Evolutionary conservation across 2,797 vertebrate genomes (phyloP).

Genomic region (Chiloscyllium punctatum): DNA sequence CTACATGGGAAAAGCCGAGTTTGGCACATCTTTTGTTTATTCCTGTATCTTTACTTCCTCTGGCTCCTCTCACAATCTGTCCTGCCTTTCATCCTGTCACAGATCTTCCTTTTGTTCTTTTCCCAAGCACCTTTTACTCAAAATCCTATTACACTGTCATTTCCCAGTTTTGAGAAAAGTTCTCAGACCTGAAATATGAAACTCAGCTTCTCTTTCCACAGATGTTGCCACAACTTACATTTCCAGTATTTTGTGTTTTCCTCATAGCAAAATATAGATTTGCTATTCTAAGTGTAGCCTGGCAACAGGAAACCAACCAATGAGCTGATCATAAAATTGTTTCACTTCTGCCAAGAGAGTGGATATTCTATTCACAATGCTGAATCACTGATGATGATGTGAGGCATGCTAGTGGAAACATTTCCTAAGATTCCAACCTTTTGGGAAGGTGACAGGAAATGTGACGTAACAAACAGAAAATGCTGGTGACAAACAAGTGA

Average conservation of each 20-base stretch:
- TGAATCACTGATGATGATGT: neutral
- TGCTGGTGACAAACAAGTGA: neutral
- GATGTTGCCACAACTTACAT: too few species aligned
- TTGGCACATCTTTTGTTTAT: too few species aligned
- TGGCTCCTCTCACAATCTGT: too few species aligned
- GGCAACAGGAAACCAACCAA: neutral
- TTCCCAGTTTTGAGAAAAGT: too few species aligned
- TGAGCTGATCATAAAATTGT: neutral
- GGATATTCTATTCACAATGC: neutral
- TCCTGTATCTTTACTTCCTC: too few species aligned
- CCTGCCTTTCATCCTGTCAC: too few species aligned
- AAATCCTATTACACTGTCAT: too few species aligned
- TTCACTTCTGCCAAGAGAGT: neutral
- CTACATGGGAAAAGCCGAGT: neutral
- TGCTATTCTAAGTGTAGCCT: neutral
- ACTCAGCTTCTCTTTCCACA: too few species aligned
- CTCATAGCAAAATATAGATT: neutral
- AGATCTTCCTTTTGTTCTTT: too few species aligned
- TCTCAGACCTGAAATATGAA: too few species aligned
- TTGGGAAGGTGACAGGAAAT: neutral
- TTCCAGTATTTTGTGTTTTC: too few species aligned
- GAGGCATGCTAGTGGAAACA: neutral
- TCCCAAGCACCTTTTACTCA: too few species aligned
- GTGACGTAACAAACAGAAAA: neutral
- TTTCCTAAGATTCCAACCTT: neutral